Evolutionary conservation across 2,113 vertebrate species (phyloP), one percentile per base, ranked within the genome.

Genomic region (Zingel zingel): DNA sequence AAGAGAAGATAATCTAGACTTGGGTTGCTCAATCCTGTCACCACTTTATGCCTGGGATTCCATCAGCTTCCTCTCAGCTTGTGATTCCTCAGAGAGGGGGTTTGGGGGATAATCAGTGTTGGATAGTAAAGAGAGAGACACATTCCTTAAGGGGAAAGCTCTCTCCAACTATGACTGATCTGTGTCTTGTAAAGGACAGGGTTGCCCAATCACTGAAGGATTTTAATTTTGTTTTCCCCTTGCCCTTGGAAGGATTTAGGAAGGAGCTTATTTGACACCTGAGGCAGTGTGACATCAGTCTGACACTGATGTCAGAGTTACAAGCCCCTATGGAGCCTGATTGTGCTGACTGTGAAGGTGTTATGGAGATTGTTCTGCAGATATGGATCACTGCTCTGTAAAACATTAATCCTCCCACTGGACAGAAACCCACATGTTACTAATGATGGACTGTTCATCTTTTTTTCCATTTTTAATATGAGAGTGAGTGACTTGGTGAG

Each of bases 11-110:
- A 79, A 83, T 85, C 12, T 23, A 90, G 85, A 79, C 87, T 90
- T 76, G 70, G 85, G 81, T 94, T 93, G 91, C 91, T 92, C 88
- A 92, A 90, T 86, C 88, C 89, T 93, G 92, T 94, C 92, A 91
- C 86, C 88, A 85, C 88, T 88, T 89, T 93, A 94, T 94, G 89
- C 93, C 86, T 94, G 82, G 77, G 88, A 95, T 96, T 94, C 94
- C 92, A 68, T 90, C 74, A 87, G 78, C 91, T 95, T 95, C 93
- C 94, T 94, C 85, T 89, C 74, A 82, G 77, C 81, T 80, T 91
- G 88, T 86, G 88, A 90, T 83, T 91, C 82, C 83, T 86, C 48
- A 50, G 68, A 33, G 72, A 23, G 48, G 25, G 47, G 50, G 56
- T 18, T 45, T 4, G 69, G 62, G 77, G 64, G 70, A 39, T 85